phyloP scores from a whole-genome alignment of 2,888 invertebrate genomes.

The Bombylius major region DNA sequence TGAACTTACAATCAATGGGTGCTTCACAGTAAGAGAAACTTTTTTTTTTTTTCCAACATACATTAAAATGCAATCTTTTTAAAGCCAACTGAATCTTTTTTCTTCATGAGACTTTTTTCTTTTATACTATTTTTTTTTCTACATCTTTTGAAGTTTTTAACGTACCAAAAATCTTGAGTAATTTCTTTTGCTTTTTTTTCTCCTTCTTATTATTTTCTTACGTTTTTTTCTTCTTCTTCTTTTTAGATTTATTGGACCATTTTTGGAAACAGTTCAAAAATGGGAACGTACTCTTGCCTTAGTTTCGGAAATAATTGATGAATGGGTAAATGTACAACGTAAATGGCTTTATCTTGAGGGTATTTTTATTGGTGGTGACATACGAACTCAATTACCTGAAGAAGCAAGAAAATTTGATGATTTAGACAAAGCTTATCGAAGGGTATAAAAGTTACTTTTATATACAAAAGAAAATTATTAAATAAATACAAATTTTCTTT shows the following conservation, averaged over 20 bases:
- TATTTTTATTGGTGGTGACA: constrained; percentile 83
- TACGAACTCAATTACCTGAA: constrained; percentile 72
- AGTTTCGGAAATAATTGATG: constrained; percentile 76
- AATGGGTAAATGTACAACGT: constrained; percentile 74
- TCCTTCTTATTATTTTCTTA: too few species aligned
- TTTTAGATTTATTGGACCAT: constrained; percentile 74
- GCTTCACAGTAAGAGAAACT: constrained; percentile 54
- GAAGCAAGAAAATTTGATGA: constrained; percentile 85
- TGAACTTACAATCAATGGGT: constrained; percentile 85
- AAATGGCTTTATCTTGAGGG: constrained; percentile 90
- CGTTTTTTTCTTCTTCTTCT: too few species aligned
- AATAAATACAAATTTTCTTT: neutral
- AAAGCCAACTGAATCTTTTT: neutral
- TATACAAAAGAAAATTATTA: neutral
- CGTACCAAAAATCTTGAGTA: too few species aligned
- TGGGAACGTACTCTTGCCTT: constrained; percentile 73
- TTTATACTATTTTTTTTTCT: too few species aligned
- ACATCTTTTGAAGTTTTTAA: too few species aligned
- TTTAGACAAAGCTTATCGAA: constrained; percentile 67
- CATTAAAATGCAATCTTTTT: neutral
- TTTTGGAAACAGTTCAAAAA: constrained; percentile 65
- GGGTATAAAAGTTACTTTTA: constrained; percentile 36
- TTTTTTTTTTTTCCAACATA: neutral
- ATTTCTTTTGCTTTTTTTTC: too few species aligned
- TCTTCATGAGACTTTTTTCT: neutral